Evolutionary conservation across 2,888 invertebrate species (phyloP), one percentile per base, ranked within the genome.

Genomic region (Malthinus flaveolus): DNA sequence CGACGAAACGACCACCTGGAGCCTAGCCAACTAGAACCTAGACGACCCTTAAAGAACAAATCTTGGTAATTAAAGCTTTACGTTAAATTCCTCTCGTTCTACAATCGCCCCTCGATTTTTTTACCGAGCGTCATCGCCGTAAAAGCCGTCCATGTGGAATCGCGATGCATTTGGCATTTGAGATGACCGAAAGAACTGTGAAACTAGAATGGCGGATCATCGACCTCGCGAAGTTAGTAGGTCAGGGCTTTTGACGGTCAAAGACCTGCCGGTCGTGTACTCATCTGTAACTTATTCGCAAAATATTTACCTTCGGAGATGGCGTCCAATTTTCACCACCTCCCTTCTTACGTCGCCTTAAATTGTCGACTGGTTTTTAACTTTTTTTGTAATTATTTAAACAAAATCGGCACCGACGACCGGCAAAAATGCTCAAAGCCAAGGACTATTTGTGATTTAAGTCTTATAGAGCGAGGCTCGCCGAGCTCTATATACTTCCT

Each of bases 151-250:
- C 56, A 55, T 56, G 59, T 50, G 56, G 60, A 23, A 23, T 23
- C 23, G 51, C 62, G 56, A 63, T 62, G 63, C 65, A 65, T 65
- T 60, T 65, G 65, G 63, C 63, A 65, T 65, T 62, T 64, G 65
- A 63, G 63, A 60, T 65, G 68, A 70, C 69, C 70, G 70, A 71
- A 70, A 71, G 69, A 68, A 68, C 68, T 67, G 66, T 66, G 73
- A 77, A 78, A 78, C 76, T 78, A 77, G 78, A 78, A 78, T 78
- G 76, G 76, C 77, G 74, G 77, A 76, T 75, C 76, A 72, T 76
- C 73, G 75, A 77, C 77, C 78, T 78, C 77, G 77, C 77, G 72
- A 77, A 78, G 78, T 78, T 77, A 78, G 76, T 78, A 66, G 77
- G 78, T 78, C 78, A 78, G 77, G 77, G 77, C 77, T 77, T 67